Evolutionary conservation across 2,888 invertebrate species (phyloP), one percentile per base, ranked within the genome.

Genomic region (Alviniconcha strummeri): DNA sequence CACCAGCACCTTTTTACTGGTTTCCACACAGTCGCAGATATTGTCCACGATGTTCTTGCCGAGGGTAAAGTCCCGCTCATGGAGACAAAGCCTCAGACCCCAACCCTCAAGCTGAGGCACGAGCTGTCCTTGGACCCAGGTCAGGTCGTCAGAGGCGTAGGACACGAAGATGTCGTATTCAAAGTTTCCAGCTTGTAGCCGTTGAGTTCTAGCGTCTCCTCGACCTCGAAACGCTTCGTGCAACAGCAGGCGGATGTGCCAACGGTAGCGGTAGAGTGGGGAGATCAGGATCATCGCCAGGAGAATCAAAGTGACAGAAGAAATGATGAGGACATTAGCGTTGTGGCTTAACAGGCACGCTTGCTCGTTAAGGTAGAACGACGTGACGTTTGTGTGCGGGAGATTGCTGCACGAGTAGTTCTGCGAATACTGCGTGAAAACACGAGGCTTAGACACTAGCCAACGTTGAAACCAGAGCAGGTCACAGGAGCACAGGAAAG

Each of bases 11-110:
- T 95, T 95, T 36, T 95, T 94, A 0, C 96, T 96, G 1, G 95
- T 94, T 88, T 96, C 96, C 95, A 96, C 96, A 89, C 96, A 95
- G 0, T 95, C 95, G 0, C 96, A 95, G 86, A 96, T 96, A 87
- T 96, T 96, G 90, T 96, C 96, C 86, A 96, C 92, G 84, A 96
- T 96, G 5, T 96, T 95, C 0, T 95, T 94, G 0, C 96, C 96
- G 36, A 96, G 95, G 95, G 95, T 95, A 91, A 96, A 96, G 89
- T 96, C 96, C 76, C 96, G 94, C 90, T 96, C 96, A 87, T 96
- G 96, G 6, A 96, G 93, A 88, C 96, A 96, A 90, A 96, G 80
- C 64, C 81, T 81, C 13, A 87, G 76, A 5, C 83, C 77, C 95
- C 87, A 85, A 0, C 92, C 93, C 91, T 96, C 96, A 11, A 96